phyloP scores from a whole-genome alignment of 2,113 vertebrate genomes.

The Neotragus pygmaeus region DNA sequence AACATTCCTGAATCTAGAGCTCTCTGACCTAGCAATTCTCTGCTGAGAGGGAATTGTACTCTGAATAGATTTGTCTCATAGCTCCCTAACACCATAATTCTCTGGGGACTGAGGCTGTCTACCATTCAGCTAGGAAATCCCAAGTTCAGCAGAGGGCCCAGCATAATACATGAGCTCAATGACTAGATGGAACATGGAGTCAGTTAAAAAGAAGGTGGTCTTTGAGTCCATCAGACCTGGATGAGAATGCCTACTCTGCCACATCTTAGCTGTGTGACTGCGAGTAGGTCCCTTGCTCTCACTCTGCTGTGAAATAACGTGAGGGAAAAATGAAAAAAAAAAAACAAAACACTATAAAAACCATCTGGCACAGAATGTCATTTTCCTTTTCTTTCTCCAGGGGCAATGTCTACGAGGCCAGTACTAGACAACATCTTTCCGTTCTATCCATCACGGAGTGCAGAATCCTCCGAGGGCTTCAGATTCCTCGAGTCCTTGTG shows the following conservation, averaged over 20 bases:
- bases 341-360: background rate
- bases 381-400: constrained; percentile 6
- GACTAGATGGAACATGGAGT: background rate
- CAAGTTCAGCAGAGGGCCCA: background rate
- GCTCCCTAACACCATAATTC: background rate
- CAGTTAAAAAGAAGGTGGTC: background rate
- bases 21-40: background rate
- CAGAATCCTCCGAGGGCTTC: background rate
- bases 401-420: background rate
- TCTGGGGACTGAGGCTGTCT: background rate
- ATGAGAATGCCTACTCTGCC: background rate
- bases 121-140: background rate
- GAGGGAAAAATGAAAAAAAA: background rate
- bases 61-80: background rate
- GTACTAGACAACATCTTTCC: background rate
- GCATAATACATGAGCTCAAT: background rate
- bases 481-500: background rate
- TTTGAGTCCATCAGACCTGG: background rate
- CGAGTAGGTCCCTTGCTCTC: too few species aligned
- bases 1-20: background rate
- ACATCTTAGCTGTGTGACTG: background rate
- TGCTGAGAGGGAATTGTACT: background rate
- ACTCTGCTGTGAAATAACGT: background rate
- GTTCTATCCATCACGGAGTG: background rate
- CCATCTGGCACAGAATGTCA: background rate